Evolutionary conservation across 2,797 vertebrate species (phyloP).

Genomic region (Lacerta agilis): DNA sequence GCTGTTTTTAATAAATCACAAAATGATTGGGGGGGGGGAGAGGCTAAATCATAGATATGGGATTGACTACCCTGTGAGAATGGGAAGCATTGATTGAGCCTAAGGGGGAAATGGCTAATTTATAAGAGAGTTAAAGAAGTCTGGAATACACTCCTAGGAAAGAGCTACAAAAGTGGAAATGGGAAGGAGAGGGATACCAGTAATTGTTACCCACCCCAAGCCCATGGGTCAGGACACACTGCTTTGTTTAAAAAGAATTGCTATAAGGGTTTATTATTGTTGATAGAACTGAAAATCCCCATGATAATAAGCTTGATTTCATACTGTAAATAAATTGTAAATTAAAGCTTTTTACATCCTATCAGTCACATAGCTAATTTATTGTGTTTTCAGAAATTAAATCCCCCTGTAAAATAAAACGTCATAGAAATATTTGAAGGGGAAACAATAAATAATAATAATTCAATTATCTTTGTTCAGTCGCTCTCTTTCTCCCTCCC

Average conservation of each 20-base stretch:
- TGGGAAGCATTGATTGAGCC: background rate
- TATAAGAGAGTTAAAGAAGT: background rate
- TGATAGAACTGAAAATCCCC: slow-evolving; percentile 25
- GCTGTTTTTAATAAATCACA: background rate
- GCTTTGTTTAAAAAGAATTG: background rate
- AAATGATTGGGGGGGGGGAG: background rate
- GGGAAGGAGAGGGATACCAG: background rate
- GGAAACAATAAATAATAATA: slow-evolving; percentile 22
- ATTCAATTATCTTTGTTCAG: slow-evolving; percentile 26
- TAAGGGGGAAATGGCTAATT: background rate
- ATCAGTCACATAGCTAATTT: background rate
- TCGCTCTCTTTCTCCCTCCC: background rate
- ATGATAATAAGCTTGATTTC: background rate
- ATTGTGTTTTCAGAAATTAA: background rate
- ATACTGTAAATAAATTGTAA: background rate
- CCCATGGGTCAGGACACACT: background rate
- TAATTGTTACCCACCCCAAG: background rate
- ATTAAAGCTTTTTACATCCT: background rate
- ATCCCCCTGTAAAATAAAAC: background rate
- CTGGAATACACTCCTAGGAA: background rate
- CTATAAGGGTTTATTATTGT: background rate
- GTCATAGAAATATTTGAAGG: background rate
- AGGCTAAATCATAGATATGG: background rate
- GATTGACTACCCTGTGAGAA: background rate
- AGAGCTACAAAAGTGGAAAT: background rate